Base-by-base conservation (phyloP, 2,888 invertebrate genomes). In the Calephelis perditalis region DNA sequence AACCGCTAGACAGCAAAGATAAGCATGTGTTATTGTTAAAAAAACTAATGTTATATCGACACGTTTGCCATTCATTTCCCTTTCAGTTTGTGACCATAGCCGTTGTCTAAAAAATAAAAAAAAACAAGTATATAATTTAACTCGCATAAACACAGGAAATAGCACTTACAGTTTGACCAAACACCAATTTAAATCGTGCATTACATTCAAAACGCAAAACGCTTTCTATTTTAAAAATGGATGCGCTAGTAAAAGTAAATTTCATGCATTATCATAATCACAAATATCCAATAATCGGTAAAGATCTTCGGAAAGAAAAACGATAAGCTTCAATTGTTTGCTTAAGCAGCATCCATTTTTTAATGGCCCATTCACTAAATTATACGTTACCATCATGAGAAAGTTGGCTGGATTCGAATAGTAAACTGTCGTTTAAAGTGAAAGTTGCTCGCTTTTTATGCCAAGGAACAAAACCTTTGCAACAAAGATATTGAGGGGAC, bases 341-440 rank as follows among this genome's bases (percentile, higher is more conserved):
- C 65, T 69, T 74, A 71, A 76, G 75, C 73, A 71, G 74, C 75
- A 79, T 75, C 74, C 74, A 73, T 74, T 76, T 71, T 73, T 73
- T 73, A 79, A 78, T 74, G 75, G 74, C 67, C 77, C 76, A 78
- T 80, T 84, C 77, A 78, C 81, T 73, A 84, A 86, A 86, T 84
- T 84, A 83, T 77, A 81, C 76, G 79, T 84, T 79, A 80, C 74
- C 72, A 73, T 73, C 73, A 74, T 72, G 81, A 77, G 81, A 87
- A 85, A 84, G 85, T 82, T 77, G 70, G 75, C 76, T 76, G 77
- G 76, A 82, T 77, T 75, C 75, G 77, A 81, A 79, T 76, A 67
- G 74, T 70, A 77, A 80, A 79, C 79, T 71, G 75, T 78, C 75
- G 75, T 71, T 75, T 67, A 58, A 60, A 79, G 84, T 79, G 88